phyloP scores from a whole-genome alignment of 2,113 vertebrate genomes.

The Oryzias curvinotus region DNA sequence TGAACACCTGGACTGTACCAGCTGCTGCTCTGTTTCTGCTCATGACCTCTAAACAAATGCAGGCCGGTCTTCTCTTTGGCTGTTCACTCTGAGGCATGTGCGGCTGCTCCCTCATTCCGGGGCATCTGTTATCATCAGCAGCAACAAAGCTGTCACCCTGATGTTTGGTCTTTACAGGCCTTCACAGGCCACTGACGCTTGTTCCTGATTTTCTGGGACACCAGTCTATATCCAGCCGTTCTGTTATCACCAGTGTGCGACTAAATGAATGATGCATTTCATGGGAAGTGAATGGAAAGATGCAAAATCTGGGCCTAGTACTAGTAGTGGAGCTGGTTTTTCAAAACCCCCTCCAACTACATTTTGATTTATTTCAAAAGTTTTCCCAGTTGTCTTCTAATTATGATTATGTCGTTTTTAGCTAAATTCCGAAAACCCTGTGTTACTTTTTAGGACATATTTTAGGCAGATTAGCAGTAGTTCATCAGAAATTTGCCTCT shows the following conservation, averaged over 20 bases:
- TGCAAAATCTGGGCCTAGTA: conserved; percentile 39
- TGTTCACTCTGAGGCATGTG: conserved; percentile 21
- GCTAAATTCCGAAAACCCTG: too few species aligned
- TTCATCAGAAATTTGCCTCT: too few species aligned
- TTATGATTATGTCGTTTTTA: too few species aligned
- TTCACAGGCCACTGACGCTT: neutral
- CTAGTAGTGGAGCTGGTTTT: conserved; percentile 9
- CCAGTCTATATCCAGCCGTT: too few species aligned
- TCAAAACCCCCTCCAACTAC: too few species aligned
- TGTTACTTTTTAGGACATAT: too few species aligned
- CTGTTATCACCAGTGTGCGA: conserved; percentile 21
- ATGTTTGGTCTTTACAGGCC: conserved; percentile 9
- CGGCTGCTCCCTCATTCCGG: conserved; percentile 12
- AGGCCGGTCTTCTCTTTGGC: neutral
- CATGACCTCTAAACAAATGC: conserved; percentile 22
- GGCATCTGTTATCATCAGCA: conserved; percentile 7
- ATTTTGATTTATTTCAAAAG: too few species aligned
- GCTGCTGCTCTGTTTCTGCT: neutral
- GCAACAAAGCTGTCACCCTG: conserved; percentile 1
- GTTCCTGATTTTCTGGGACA: neutral
- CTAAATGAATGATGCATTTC: conserved; percentile 48
- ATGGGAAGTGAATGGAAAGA: conserved; percentile 26
- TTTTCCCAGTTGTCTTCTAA: too few species aligned
- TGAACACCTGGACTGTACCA: neutral
- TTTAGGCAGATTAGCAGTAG: too few species aligned